Percentiles rank a stretch among this genome's conserved stretches.
These are phyloP conservation scores for Upupa epops DNA, from an alignment of 2,113 vertebrate genomes.

Conservation along the genomic window DNA sequence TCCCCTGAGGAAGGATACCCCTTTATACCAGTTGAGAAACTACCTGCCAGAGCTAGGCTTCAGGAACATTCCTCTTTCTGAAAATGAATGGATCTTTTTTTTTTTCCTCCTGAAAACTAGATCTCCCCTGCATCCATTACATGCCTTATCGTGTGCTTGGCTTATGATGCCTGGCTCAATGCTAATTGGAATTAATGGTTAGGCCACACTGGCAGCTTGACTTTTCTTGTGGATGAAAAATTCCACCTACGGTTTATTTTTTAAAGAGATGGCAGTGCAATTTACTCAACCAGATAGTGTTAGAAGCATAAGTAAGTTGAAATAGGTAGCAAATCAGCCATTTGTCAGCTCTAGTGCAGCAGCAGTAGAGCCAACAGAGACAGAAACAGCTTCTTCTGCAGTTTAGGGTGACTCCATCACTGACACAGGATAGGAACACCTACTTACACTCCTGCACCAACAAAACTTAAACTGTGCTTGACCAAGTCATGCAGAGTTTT, in stretches of 20 bases:
- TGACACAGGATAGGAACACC: fast-evolving
- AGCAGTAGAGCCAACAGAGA: not conserved
- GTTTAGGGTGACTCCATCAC: not conserved
- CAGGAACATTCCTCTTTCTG: not conserved
- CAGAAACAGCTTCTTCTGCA: not conserved
- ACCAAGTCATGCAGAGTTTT: fast-evolving
- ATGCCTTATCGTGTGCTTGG: fast-evolving
- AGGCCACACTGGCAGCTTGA: not conserved
- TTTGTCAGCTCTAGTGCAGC: not conserved
- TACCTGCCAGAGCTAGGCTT: not conserved
- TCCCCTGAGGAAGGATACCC: not conserved
- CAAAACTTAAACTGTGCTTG: fast-evolving
- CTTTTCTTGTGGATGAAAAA: not conserved
- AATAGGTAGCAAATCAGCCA: not conserved
- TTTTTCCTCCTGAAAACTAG: not conserved
- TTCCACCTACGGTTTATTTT: not conserved
- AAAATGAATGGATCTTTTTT: not conserved
- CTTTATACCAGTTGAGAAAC: not conserved
- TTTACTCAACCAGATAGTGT: not conserved
- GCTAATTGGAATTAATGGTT: not conserved
- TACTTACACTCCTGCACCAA: not conserved
- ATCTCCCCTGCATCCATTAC: not conserved
- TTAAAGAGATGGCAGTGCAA: not conserved
- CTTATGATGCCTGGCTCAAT: not conserved
- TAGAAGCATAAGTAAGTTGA: not conserved